Conservation (phyloP, 2,797 vertebrate species). For the Clarias laeviceps region DNA sequence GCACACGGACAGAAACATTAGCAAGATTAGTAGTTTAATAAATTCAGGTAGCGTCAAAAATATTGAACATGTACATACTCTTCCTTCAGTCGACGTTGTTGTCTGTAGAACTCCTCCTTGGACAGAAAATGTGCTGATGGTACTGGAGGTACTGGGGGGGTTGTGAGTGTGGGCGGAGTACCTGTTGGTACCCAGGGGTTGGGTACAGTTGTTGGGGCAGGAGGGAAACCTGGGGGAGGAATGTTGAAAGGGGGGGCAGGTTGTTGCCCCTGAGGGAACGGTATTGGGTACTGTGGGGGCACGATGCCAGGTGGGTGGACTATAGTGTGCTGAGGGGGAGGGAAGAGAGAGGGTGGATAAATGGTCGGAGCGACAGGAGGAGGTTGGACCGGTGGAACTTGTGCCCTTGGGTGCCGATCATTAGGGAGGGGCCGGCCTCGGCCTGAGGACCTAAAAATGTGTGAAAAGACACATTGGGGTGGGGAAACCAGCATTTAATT, state of each 20-base stretch:
- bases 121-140: slow-evolving; percentile 83
- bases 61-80: slow-evolving; percentile 78
- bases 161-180: slow-evolving; percentile 82
- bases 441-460: slow-evolving; percentile 70
- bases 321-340: slow-evolving; percentile 80
- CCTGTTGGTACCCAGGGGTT: slow-evolving; percentile 85
- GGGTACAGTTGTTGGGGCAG: slow-evolving; percentile 83
- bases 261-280: slow-evolving; percentile 83
- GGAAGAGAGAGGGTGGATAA: slow-evolving; percentile 80
- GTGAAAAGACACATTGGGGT: neutral
- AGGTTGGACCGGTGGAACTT: slow-evolving; percentile 77
- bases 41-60: neutral
- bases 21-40: neutral
- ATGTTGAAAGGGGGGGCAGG: slow-evolving; percentile 81
- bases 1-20: too few relatives aligned
- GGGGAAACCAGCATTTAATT: neutral
- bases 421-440: slow-evolving; percentile 75
- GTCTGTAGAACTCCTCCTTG: slow-evolving; percentile 91
- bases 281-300: slow-evolving; percentile 80
- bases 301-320: slow-evolving; percentile 82
- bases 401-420: slow-evolving; percentile 73
- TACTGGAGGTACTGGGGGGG: slow-evolving; percentile 75
- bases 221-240: slow-evolving; percentile 86
- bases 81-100: slow-evolving; percentile 85
- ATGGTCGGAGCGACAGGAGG: slow-evolving; percentile 73